Evolutionary conservation across 2,888 invertebrate species (phyloP).

Genomic region (Patella pellucida): DNA sequence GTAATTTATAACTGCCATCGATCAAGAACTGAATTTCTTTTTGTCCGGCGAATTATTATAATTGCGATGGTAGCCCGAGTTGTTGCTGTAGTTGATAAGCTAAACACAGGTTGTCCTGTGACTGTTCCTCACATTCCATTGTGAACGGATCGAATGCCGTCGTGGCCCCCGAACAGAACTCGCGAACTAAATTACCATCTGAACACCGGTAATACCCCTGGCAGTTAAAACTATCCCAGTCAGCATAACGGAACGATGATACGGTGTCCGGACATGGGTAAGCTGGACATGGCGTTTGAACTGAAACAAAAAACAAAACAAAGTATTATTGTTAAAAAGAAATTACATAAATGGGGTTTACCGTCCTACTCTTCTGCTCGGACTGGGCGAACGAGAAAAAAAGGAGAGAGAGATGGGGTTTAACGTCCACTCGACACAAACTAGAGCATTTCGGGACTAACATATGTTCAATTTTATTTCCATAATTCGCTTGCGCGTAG

Average conservation of each 20-base stretch:
- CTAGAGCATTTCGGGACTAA: too few species aligned
- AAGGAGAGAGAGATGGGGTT: too few species aligned
- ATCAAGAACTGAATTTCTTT: too few species aligned
- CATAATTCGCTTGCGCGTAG: too few species aligned
- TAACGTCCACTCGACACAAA: too few species aligned
- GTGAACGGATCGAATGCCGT: not conserved
- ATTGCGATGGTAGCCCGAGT: not conserved
- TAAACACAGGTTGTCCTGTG: not conserved
- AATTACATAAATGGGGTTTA: too few species aligned
- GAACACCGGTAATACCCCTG: not conserved
- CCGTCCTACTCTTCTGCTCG: too few species aligned
- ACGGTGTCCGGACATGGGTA: constrained; percentile 3
- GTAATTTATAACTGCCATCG: too few species aligned
- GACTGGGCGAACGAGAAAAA: too few species aligned
- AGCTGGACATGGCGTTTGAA: not conserved
- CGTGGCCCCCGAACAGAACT: not conserved
- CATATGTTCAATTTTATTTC: too few species aligned
- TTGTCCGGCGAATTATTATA: not conserved
- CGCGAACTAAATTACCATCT: not conserved
- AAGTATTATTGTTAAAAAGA: too few species aligned
- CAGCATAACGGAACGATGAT: constrained; percentile 1
- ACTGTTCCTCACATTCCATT: constrained; percentile 5
- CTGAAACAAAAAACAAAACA: not conserved
- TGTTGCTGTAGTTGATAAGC: constrained; percentile 3
- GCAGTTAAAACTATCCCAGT: constrained; percentile 2